phyloP scores from a whole-genome alignment of 1,140 invertebrate species.

The Nasonia giraulti region DNA sequence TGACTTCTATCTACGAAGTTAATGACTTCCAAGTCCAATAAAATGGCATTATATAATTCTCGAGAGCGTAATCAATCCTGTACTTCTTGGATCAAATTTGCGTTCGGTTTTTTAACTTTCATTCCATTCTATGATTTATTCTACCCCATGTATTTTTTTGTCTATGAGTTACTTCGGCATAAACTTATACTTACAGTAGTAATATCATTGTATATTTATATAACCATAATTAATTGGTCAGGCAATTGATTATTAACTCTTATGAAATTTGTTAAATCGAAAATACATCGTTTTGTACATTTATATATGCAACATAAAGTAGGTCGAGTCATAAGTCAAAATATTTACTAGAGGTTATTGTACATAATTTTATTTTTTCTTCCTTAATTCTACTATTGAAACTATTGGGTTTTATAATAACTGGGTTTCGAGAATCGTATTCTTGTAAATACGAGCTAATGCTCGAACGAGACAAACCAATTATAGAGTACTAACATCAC shows the following conservation, averaged over 20 bases:
- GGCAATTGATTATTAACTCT: not conserved
- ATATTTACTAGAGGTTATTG: not conserved
- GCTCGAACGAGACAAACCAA: not conserved
- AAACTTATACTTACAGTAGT: slow-evolving; percentile 1
- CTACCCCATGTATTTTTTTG: not conserved
- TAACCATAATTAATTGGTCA: not conserved
- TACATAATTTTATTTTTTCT: slow-evolving; percentile 23
- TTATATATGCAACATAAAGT: slow-evolving; percentile 24
- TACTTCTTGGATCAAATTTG: not conserved
- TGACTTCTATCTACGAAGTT: not conserved
- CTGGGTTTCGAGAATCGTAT: not conserved
- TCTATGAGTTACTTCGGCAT: slow-evolving; percentile 6
- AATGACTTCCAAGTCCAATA: not conserved
- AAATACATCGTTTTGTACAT: slow-evolving; percentile 16
- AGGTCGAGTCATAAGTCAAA: slow-evolving; percentile 19
- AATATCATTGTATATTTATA: not conserved
- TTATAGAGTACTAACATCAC: not conserved
- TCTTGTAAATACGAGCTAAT: slow-evolving; percentile 26
- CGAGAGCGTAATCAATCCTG: not conserved
- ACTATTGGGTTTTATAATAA: not conserved
- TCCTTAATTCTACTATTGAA: not conserved
- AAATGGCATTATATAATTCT: not conserved
- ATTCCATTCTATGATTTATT: not conserved
- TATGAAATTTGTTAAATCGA: slow-evolving; percentile 13
- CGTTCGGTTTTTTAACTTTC: not conserved